Percentiles rank a stretch among this genome's conserved stretches.
These are phyloP conservation scores for Scaptomyza caliginosa DNA, from an alignment of 2,888 invertebrate genomes.

Conservation along the genomic window DNA sequence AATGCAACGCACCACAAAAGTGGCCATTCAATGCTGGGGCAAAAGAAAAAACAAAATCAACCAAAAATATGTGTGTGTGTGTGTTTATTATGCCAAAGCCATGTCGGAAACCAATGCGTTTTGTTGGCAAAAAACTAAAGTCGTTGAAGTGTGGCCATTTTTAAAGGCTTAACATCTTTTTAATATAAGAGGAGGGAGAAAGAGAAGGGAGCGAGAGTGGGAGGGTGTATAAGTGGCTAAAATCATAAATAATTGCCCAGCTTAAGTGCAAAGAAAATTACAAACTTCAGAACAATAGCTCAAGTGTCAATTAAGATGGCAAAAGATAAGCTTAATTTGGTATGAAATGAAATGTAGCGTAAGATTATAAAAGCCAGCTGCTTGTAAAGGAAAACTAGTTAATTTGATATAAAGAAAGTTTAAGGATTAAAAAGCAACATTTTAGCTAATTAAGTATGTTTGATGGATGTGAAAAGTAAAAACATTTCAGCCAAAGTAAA, in stretches of 20 bases:
- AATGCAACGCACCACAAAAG: conserved; percentile 76
- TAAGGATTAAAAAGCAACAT: neutral
- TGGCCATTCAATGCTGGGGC: conserved; percentile 52
- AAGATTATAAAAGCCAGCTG: neutral
- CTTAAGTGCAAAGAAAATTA: neutral
- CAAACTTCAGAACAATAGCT: neutral
- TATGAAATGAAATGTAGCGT: neutral
- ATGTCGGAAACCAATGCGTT: neutral
- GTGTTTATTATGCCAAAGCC: conserved; percentile 3
- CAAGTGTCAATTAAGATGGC: neutral
- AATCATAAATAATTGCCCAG: neutral
- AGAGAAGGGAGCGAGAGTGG: no score
- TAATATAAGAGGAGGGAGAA: neutral
- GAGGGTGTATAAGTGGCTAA: neutral
- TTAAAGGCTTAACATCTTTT: conserved; percentile 23
- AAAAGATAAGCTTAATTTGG: neutral
- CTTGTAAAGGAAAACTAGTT: neutral
- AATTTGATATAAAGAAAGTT: neutral
- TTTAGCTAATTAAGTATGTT: no score
- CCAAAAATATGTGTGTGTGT: conserved; percentile 10
- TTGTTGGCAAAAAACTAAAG: neutral
- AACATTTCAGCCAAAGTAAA: no score
- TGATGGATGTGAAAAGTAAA: neutral
- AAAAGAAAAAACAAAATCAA: conserved; percentile 21
- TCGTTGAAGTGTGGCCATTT: conserved; percentile 31